Percentiles rank a stretch among this genome's conserved stretches.
Conservation (phyloP, 1,140 invertebrate genomes). For the Sycobia sp. region DNA sequence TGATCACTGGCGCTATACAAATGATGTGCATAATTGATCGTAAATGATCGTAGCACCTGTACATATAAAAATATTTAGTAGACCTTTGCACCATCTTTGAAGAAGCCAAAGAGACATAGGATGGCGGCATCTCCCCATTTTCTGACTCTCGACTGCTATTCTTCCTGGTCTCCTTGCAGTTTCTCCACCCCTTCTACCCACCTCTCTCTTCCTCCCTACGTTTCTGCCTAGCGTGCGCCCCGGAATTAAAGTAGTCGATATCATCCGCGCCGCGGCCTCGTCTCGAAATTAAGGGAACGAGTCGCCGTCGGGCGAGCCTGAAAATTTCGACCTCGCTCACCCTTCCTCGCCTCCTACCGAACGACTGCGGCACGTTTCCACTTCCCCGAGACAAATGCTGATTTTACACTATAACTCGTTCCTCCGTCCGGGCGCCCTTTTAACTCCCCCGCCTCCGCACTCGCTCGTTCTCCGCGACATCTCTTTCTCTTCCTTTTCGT, state of each 20-base stretch:
- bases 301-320: constrained; percentile 28
- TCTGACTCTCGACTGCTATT: constrained; percentile 11
- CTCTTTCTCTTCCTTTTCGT: background rate
- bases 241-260: constrained; percentile 58
- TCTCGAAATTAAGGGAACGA: constrained; percentile 56
- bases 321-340: no score
- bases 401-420: constrained; percentile 40
- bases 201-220: constrained; percentile 9
- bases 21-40: no score
- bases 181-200: background rate
- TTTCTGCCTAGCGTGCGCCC: constrained; percentile 46
- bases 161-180: constrained; percentile 7
- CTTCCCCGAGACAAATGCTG: constrained; percentile 32
- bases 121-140: constrained; percentile 15
- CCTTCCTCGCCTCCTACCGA: no score
- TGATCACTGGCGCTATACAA: no score
- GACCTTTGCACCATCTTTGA: no score
- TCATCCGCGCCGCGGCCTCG: constrained; percentile 54
- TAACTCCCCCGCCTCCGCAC: background rate
- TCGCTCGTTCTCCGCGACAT: background rate
- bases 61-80: no score
- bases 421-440: constrained; percentile 20
- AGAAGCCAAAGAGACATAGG: no score
- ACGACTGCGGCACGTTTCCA: constrained; percentile 18
- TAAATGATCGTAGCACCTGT: no score